Base-by-base conservation (phyloP, 2,888 invertebrate species). In the Drosophila conformis region DNA sequence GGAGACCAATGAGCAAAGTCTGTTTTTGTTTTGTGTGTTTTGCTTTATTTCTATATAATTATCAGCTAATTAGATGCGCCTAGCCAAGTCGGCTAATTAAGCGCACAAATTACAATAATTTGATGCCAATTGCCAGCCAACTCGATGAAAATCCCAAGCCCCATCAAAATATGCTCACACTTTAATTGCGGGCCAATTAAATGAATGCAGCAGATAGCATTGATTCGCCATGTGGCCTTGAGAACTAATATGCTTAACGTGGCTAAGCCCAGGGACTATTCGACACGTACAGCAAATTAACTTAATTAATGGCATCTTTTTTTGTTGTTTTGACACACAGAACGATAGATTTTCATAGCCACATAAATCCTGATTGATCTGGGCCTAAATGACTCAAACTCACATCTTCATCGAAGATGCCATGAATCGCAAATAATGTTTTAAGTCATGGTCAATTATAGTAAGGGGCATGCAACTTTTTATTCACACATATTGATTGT, bases 241-340 rank as follows among this genome's bases (percentile, higher is more conserved):
- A 18, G n/a, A 33, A 29, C 13, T 42, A 52, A 48, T 35, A 25
- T 58, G 49, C 53, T 72, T 60, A 31, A 25, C 29, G 35, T 64
- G 15, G 29, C 27, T 42, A 66, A 64, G 48, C 62, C 60, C 61
- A 54, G 60, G 54, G 48, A 46, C 48, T 46, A 29, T 29, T 10
- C 35, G 53, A 73, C 89, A 88, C 86, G 87, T 83, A 65, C 66
- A 58, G 48, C 56, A 75, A 83, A 88, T 83, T 86, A 83, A 72
- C 78, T 65, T 72, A 83, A 88, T 83, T 73, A 73, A 73, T 63
- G 67, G 36, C 60, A 65, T 82, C 33, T 83, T 74, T 58, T 62
- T 58, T 62, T 21, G 60, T 29, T 4, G 33, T 54, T 40, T 21
- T 46, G 35, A 18, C 29, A 63, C 31, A 52, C 35, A 38, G 51